These are phyloP conservation scores for Cephus rjabovi DNA, from an alignment of 2,888 invertebrate species.

Conservation along the genomic window DNA sequence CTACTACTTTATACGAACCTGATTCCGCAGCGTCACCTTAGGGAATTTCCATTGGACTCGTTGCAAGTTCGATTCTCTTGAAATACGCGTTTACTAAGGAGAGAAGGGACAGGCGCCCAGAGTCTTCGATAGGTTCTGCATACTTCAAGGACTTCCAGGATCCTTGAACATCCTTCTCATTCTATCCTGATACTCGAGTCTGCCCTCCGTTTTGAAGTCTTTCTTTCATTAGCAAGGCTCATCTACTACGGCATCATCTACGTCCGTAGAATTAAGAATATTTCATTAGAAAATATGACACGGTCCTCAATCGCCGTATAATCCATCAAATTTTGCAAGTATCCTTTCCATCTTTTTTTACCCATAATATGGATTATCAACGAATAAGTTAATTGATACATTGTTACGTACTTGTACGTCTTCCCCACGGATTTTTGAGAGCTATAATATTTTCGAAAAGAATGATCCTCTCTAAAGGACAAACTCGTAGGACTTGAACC, in stretches of 20 bases:
- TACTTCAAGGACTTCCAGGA: conserved; percentile 5
- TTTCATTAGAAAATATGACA: neutral
- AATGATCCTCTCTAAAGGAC: neutral
- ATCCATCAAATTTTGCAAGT: no score
- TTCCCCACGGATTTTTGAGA: neutral
- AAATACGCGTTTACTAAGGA: neutral
- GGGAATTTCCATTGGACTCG: neutral
- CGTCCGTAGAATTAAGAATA: neutral
- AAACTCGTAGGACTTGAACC: conserved; percentile 30
- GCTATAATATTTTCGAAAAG: neutral
- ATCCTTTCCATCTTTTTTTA: neutral
- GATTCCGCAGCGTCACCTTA: neutral
- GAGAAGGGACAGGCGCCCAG: conserved; percentile 41
- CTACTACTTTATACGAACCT: neutral
- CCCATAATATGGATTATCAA: no score
- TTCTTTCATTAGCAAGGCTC: conserved; percentile 10
- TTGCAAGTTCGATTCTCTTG: neutral
- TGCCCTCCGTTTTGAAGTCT: conserved; percentile 47
- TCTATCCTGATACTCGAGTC: conserved; percentile 43
- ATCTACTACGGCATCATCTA: neutral
- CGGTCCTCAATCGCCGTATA: neutral
- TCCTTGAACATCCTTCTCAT: conserved; percentile 20
- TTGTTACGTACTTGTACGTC: neutral
- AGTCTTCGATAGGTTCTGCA: conserved; percentile 27
- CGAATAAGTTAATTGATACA: neutral